These are phyloP conservation scores for Pandemis heparana DNA, from an alignment of 2,888 invertebrate species.

Conservation along the genomic window DNA sequence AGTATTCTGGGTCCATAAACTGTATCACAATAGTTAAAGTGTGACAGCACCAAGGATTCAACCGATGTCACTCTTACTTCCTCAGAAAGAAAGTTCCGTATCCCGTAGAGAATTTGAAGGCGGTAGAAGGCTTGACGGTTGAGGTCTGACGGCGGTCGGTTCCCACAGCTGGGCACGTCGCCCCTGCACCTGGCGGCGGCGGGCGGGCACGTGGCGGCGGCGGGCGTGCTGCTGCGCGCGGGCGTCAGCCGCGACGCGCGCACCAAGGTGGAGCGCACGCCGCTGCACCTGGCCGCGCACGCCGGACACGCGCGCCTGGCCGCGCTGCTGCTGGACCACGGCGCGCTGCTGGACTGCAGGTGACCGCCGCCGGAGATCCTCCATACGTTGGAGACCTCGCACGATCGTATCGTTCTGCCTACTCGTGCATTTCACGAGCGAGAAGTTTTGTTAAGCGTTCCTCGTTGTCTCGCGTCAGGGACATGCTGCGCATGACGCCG, in stretches of 20 bases:
- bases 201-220: slow-evolving; percentile 91
- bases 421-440: no score
- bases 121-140: no score
- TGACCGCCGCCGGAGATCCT: not conserved
- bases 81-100: no score
- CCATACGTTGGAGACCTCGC: no score
- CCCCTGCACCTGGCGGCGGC: slow-evolving; percentile 94
- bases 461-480: slow-evolving; percentile 48
- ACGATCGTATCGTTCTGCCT: no score
- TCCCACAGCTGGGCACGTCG: slow-evolving; percentile 92
- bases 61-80: no score
- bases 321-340: slow-evolving; percentile 86
- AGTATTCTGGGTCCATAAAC: no score
- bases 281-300: slow-evolving; percentile 95
- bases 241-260: slow-evolving; percentile 95
- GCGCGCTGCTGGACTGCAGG: slow-evolving; percentile 63
- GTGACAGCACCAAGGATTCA: no score
- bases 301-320: slow-evolving; percentile 93
- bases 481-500: slow-evolving; percentile 89
- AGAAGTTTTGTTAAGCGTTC: no score
- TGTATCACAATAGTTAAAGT: no score
- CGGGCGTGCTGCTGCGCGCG: slow-evolving; percentile 92
- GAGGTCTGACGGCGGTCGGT: no score
- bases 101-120: no score
- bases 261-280: slow-evolving; percentile 97